phyloP scores from a whole-genome alignment of 2,888 invertebrate species.

The Troides helena region DNA sequence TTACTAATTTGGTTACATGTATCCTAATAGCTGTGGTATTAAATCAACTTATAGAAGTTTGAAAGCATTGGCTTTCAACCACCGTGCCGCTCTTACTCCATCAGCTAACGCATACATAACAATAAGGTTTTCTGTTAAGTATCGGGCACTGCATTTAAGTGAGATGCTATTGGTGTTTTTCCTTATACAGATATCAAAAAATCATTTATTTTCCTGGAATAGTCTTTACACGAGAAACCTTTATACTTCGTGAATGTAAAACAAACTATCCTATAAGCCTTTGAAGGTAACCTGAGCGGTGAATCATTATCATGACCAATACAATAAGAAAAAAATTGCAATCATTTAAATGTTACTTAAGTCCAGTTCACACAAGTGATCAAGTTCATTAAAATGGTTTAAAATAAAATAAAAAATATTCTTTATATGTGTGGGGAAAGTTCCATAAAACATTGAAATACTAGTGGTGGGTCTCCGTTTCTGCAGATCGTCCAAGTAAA shows the following conservation, averaged over 20 bases:
- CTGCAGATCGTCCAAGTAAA: too few species aligned
- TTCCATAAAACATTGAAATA: too few species aligned
- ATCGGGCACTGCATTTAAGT: background rate
- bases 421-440: too few species aligned
- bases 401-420: background rate
- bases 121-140: background rate
- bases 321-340: background rate
- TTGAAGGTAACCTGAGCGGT: slow-evolving; percentile 9
- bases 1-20: too few species aligned
- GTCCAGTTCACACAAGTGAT: background rate
- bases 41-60: background rate
- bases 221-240: background rate
- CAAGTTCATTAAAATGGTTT: background rate
- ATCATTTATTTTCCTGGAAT: background rate
- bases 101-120: background rate
- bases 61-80: background rate
- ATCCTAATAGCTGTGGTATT: background rate
- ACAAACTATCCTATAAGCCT: slow-evolving; percentile 9
- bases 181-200: background rate
- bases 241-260: background rate
- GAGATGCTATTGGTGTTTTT: too few species aligned
- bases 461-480: too few species aligned
- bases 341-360: slow-evolving; percentile 10
- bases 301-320: slow-evolving; percentile 10
- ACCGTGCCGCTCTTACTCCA: background rate